Evolutionary conservation across 2,888 invertebrate species (phyloP).

Genomic region (Stomorhina lunata): DNA sequence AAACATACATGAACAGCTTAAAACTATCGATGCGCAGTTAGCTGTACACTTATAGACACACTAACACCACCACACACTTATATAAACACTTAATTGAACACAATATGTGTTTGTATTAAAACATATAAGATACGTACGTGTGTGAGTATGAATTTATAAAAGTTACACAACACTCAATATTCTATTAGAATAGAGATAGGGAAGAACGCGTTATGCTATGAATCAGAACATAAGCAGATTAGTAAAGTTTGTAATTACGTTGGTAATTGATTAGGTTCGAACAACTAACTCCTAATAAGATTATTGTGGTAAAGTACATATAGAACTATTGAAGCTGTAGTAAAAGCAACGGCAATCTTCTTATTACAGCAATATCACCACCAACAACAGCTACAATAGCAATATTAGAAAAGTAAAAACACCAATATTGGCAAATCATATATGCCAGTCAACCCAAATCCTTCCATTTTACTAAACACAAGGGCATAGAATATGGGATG

Average conservation of each 20-base stretch:
- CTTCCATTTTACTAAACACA: neutral
- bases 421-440: constrained; percentile 41
- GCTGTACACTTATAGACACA: neutral
- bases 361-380: neutral
- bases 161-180: constrained; percentile 37
- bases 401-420: constrained; percentile 20
- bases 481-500: neutral
- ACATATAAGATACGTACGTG: neutral
- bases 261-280: constrained; percentile 81
- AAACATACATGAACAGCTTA: constrained; percentile 53
- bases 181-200: neutral
- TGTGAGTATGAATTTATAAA: neutral
- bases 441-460: constrained; percentile 1
- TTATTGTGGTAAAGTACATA: constrained; percentile 76
- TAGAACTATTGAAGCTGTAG: constrained; percentile 42
- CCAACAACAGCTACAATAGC: neutral
- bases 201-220: constrained; percentile 48
- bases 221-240: constrained; percentile 76
- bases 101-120: neutral
- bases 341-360: constrained; percentile 28
- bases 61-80: neutral
- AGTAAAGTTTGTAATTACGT: constrained; percentile 80
- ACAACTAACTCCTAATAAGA: constrained; percentile 80
- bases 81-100: constrained; percentile 1
- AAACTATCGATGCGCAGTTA: constrained; percentile 28